Evolutionary conservation across 2,888 invertebrate genomes (phyloP).

Genomic region (Phyllotreta cruciferae): DNA sequence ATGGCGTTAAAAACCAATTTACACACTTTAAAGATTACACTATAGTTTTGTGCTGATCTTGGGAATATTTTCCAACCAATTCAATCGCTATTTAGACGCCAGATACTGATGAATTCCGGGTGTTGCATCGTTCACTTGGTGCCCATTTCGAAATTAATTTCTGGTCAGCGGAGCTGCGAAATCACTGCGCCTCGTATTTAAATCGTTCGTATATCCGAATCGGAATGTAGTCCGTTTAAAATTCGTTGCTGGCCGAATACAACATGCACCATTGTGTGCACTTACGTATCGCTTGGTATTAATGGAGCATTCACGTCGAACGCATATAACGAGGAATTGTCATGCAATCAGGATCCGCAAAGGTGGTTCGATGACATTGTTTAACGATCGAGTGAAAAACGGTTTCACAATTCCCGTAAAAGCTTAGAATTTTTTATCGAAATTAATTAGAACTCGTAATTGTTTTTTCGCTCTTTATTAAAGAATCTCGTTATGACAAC

Average conservation of each 20-base stretch:
- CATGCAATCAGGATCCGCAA: slow-evolving; percentile 42
- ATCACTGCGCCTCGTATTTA: slow-evolving; percentile 28
- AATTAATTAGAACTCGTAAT: too few species aligned
- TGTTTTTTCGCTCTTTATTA: too few species aligned
- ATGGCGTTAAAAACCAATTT: too few species aligned
- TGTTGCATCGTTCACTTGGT: too few species aligned
- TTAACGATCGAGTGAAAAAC: too few species aligned
- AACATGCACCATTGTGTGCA: slow-evolving; percentile 42
- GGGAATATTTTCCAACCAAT: background rate
- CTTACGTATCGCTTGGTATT: slow-evolving; percentile 45
- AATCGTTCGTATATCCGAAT: slow-evolving; percentile 36
- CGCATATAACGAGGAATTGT: slow-evolving; percentile 49
- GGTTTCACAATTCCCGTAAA: too few species aligned
- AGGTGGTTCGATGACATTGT: background rate
- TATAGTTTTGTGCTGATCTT: background rate
- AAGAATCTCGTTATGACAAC: too few species aligned
- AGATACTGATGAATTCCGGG: too few species aligned
- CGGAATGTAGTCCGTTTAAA: slow-evolving; percentile 31
- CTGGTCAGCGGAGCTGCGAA: background rate
- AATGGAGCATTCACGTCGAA: slow-evolving; percentile 46
- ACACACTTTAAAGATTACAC: too few species aligned
- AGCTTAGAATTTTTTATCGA: too few species aligned
- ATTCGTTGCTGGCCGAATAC: slow-evolving; percentile 43
- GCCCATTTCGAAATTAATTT: background rate
- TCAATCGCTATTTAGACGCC: too few species aligned